phyloP scores from a whole-genome alignment of 1,140 invertebrate species.

The Brachionus plicatilis region DNA sequence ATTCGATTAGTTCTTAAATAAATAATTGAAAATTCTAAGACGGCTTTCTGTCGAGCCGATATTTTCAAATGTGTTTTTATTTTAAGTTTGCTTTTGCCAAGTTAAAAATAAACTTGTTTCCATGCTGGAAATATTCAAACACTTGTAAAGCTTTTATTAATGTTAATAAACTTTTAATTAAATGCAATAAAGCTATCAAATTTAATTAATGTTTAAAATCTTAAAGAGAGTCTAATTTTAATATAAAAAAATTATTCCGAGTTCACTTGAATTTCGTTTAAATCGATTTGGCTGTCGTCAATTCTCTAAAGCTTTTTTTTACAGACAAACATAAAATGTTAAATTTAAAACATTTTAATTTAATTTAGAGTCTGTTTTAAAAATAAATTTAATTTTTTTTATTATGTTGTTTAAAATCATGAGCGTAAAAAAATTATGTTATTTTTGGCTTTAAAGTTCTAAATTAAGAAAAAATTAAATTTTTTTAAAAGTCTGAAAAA shows the following conservation, averaged over 20 bases:
- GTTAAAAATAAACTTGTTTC: not conserved
- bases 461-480: not conserved
- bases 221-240: not conserved
- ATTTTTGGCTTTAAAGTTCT: not conserved
- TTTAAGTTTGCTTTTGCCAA: not conserved
- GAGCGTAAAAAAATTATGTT: not conserved
- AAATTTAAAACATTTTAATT: not conserved
- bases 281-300: not conserved
- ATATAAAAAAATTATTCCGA: not conserved
- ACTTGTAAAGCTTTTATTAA: not conserved
- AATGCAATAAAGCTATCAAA: not conserved
- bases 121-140: not conserved
- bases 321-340: not conserved
- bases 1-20: not conserved
- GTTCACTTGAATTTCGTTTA: not conserved
- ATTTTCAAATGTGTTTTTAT: not conserved
- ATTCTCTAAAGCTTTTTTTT: not conserved
- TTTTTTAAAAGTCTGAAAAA: not conserved
- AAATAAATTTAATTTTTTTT: not conserved
- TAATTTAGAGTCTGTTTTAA: not conserved
- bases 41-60: not conserved
- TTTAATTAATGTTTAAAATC: not conserved
- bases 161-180: not conserved
- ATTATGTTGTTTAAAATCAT: too few species aligned
- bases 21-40: not conserved